Evolutionary conservation across 2,888 invertebrate genomes (phyloP), one percentile per base, ranked within the genome.

Genomic region (Steinernema scapterisci): DNA sequence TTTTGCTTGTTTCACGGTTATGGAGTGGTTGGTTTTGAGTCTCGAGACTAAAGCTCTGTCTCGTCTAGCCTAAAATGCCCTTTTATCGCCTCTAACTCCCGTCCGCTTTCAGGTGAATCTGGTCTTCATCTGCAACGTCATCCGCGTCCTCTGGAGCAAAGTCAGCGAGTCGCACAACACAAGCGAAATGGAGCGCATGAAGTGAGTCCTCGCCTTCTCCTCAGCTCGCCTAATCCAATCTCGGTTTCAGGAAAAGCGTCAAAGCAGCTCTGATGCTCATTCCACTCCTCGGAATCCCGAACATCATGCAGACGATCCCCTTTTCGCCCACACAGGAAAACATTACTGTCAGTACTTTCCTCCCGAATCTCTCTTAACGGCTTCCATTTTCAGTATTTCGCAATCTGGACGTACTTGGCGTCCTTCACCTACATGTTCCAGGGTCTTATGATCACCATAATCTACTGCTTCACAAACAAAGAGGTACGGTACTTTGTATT

Each of bases 401-500:
- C 87, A 23, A 81, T 88, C 11, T 89, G 88, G 87, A 87, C 87
- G 1, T 88, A 88, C 79, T 84, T 85, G 21, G 87, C 89, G 1
- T 87, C 87, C 71, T 88, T 89, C 81, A 87, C 52, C 82, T 88
- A 88, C 63, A 89, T 89, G 83, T 89, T 89, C 78, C 90, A 90
- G 82, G 90, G 90, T 16, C 87, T 90, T 77, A 88, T 90, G 85
- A 89, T 90, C 51, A 87, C 90, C 16, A 83, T 90, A 46, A 86
- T 90, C 43, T 90, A 90, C 82, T 90, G 90, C 78, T 90, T 90
- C 83, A 87, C 89, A 6, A 90, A 90, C 78, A 88, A 88, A 76
- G 89, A 89, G 87, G 89, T 89, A 75, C 38, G 3, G 3, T 38
- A 63, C 76, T 51, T 16, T 19, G n/a, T n/a, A 3, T 9, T 38